Conservation (phyloP, 1,140 invertebrate species). For the Drosophila subobscura region DNA sequence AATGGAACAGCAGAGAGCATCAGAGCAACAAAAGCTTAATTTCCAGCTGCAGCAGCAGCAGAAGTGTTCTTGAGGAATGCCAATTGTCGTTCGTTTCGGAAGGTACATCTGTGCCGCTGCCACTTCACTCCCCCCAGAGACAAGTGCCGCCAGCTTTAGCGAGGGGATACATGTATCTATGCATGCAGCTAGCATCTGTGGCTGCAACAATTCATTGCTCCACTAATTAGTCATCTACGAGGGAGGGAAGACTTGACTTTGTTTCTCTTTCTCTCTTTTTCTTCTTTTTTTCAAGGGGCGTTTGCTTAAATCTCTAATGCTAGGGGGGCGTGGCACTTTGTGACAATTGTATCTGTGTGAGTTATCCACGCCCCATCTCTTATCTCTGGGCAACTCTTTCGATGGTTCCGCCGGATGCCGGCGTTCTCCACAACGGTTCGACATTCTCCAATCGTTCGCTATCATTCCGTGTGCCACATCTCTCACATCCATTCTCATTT, state of each 20-base stretch:
- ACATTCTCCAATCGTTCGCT: conserved; percentile 48
- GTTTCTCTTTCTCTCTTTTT: background rate
- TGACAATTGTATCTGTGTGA: conserved; percentile 19
- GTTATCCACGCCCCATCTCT: conserved; percentile 26
- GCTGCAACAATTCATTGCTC: conserved; percentile 48
- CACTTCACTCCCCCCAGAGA: conserved; percentile 42
- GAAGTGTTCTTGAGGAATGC: conserved; percentile 51
- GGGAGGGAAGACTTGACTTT: conserved; percentile 5
- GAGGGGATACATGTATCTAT: conserved; percentile 15
- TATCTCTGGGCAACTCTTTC: conserved; percentile 17
- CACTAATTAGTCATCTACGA: conserved; percentile 62
- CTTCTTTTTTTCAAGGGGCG: conserved; percentile 36
- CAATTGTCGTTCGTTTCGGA: conserved; percentile 18
- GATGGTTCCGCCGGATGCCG: conserved; percentile 36
- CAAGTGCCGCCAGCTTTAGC: conserved; percentile 46
- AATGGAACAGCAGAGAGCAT: conserved; percentile 7
- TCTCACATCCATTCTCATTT: background rate
- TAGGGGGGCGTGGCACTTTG: conserved; percentile 15
- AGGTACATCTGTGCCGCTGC: conserved; percentile 6
- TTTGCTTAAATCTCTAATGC: conserved; percentile 33
- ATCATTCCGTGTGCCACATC: conserved; percentile 14
- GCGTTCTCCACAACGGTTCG: conserved; percentile 14
- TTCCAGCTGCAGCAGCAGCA: background rate
- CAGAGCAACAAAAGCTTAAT: conserved; percentile 1
- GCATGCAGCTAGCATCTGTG: conserved; percentile 1